phyloP scores from a whole-genome alignment of 2,797 vertebrate genomes.

The Nannoperca obscura region DNA sequence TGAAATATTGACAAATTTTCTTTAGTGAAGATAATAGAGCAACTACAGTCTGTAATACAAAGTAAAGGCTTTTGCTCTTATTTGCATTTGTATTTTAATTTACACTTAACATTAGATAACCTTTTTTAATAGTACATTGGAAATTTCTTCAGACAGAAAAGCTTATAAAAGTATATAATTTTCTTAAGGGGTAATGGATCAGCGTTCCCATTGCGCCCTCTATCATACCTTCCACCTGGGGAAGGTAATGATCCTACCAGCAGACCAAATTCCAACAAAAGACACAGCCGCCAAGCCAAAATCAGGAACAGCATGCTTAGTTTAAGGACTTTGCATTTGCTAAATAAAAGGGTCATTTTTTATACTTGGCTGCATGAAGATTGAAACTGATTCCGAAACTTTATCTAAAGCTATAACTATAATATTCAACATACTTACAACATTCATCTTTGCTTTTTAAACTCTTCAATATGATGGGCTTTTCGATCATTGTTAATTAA shows the following conservation, averaged over 20 bases:
- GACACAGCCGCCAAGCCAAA: too few relatives aligned
- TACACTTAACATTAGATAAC: not conserved
- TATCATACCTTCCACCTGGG: too few relatives aligned
- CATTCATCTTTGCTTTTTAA: not conserved
- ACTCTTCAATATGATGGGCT: not conserved
- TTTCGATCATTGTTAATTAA: not conserved
- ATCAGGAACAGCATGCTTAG: too few relatives aligned
- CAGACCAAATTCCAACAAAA: too few relatives aligned
- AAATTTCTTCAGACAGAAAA: not conserved
- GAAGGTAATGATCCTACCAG: too few relatives aligned
- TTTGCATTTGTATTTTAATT: not conserved
- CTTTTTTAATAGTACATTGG: not conserved
- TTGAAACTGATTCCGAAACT: constrained; percentile 1
- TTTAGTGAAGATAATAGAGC: not conserved
- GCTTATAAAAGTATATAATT: constrained; percentile 3
- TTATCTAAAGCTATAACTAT: not conserved
- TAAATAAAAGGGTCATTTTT: not conserved
- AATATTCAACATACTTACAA: not conserved
- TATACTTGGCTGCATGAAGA: constrained; percentile 9
- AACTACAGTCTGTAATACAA: not conserved
- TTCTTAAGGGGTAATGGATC: not conserved
- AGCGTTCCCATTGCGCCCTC: too few relatives aligned
- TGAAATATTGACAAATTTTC: not conserved
- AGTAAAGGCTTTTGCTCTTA: not conserved
- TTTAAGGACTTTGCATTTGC: too few relatives aligned